Base-by-base conservation (phyloP, 2,888 invertebrate genomes). In the Chaetogeoica ovagalla region DNA sequence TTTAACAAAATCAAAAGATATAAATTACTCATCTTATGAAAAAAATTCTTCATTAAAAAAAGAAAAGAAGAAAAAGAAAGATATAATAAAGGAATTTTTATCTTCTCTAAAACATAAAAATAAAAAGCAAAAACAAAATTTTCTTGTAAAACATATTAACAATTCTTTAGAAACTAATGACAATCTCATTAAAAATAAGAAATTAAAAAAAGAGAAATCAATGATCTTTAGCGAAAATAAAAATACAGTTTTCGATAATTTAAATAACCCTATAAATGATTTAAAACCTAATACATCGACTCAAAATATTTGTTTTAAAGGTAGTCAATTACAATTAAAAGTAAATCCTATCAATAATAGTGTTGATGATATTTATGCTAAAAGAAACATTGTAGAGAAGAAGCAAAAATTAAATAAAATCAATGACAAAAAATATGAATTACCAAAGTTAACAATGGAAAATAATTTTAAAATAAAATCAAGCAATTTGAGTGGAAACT, bases 81-180 rank as follows among this genome's bases (percentile, higher is more conserved):
- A 21, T 37, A 43, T 72, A 72, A 73, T 73, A 21, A 37, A 63
- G 15, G 11, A 62, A 52, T 17, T 73, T 1, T 21, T 73, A 15
- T 17, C n/a, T 37, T 73, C 73, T 19, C 8, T 73, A 15, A 63
- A 73, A 73, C 30, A 37, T 73, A n/a, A 73, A 52, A 21, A 73
- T n/a, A 73, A 73, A 48, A 62, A 48, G 11, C 23, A 19, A 17
- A 71, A 71, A 57, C 37, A 57, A 6, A 39, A 8, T 1, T 15
- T 73, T 1, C 17, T n/a, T 73, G 19, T 37, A 52, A 30, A 63
- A 9, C 60, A 30, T 3, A 62, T n/a, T n/a, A 30, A 48, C 9
- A 52, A 63, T 52, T 3, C 30, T 62, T 73, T 30, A n/a, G 5
- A 37, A n/a, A n/a, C n/a, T 73, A 21, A 1, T 13, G 15, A 63